Base-by-base conservation (phyloP, 1,140 invertebrate genomes). In the Drosophila miranda region DNA sequence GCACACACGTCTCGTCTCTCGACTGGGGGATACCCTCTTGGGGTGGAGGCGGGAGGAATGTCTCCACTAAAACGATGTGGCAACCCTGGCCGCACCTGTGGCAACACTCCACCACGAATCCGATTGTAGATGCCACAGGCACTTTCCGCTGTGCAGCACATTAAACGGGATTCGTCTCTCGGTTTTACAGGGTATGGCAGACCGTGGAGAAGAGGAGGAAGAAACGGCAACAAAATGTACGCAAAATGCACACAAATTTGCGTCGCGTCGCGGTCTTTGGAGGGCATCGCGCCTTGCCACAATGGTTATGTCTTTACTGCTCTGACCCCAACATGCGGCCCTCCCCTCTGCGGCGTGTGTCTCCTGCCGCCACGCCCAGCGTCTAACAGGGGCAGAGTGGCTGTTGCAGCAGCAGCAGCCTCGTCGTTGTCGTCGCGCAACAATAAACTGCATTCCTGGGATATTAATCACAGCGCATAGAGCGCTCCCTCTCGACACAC, bases 401-500 rank as follows among this genome's bases (percentile, higher is more conserved):
- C n/a, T n/a, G n/a, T n/a, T n/a, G 9, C 23, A 9, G 14, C 34
- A 16, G 16, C 16, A 38, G 50, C 50, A 61, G 26, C 53, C 38
- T 46, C 55, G 61, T 45, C 30, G 51, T 57, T 51, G 70, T 60
- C 58, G 67, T 71, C 67, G 68, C 62, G 57, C 70, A 79, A 79
- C 78, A 82, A 82, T 83, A 82, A 84, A 84, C 80, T 86, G 80
- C 80, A 84, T 84, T 84, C 80, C 72, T 70, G 30, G 80, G 72
- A 84, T 84, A 84, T 84, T 84, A 84, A 84, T 84, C 80, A 84
- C 80, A 13, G 8, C 13, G 3, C 30, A 30, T 2, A 30, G 8
- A 30, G 30, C 30, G 30, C 34, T 38, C 34, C 34, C 66, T 42
- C 63, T 68, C 49, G 58, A 61, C 58, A 11, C 21, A 26, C 19